Conservation (phyloP, 2,797 vertebrate genomes). For the Lates japonicus region DNA sequence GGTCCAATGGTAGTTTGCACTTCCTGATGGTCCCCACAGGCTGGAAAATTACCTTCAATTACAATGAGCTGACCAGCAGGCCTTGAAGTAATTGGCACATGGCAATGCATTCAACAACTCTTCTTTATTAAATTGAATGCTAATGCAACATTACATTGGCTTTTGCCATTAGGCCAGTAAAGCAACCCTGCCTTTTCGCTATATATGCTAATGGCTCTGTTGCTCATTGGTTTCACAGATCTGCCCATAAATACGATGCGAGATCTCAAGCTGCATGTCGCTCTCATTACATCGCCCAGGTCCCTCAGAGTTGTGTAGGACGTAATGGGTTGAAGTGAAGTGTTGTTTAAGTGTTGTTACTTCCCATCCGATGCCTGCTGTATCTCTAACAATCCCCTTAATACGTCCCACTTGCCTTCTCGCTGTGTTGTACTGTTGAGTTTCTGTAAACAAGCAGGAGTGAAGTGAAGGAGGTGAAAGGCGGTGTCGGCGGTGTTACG, state of each 20-base stretch:
- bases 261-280: slow-evolving; percentile 56
- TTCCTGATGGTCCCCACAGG: slow-evolving; percentile 58
- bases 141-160: slow-evolving; percentile 63
- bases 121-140: slow-evolving; percentile 67
- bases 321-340: slow-evolving; percentile 78
- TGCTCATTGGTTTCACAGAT: slow-evolving; percentile 75
- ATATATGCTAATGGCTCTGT: slow-evolving; percentile 63
- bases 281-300: slow-evolving; percentile 68
- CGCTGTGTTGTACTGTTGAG: slow-evolving; percentile 47
- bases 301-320: slow-evolving; percentile 68
- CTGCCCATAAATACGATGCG: slow-evolving; percentile 65
- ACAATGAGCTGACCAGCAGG: slow-evolving; percentile 64
- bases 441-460: slow-evolving; percentile 67
- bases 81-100: slow-evolving; percentile 73
- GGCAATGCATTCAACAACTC: slow-evolving; percentile 68
- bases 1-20: slow-evolving; percentile 38
- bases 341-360: slow-evolving; percentile 73
- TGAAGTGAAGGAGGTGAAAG: slow-evolving; percentile 60
- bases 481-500: slow-evolving; percentile 29
- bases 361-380: slow-evolving; percentile 60
- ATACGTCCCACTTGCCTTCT: slow-evolving; percentile 57
- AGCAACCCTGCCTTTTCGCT: slow-evolving; percentile 53
- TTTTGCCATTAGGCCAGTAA: slow-evolving; percentile 66
- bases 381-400: slow-evolving; percentile 67
- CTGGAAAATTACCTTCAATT: slow-evolving; percentile 69